phyloP scores from a whole-genome alignment of 1,140 invertebrate genomes.

The Diprion similis region DNA sequence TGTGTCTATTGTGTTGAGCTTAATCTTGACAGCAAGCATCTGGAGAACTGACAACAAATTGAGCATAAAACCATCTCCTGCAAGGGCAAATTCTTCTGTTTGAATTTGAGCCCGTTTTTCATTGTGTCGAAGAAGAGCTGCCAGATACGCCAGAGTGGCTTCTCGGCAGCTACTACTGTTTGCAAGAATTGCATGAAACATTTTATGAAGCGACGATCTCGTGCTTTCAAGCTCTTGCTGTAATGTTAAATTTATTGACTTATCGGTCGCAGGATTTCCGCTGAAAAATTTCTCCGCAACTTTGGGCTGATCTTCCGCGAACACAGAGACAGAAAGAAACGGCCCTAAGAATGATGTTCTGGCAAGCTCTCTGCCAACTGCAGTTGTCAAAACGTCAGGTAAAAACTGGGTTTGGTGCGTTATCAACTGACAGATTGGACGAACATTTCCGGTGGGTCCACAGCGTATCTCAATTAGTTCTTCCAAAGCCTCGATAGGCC shows the following conservation, averaged over 20 bases:
- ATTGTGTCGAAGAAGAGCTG: slow-evolving; percentile 78
- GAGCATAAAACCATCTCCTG: slow-evolving; percentile 93
- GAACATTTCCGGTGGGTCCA: slow-evolving; percentile 60
- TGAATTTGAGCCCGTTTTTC: slow-evolving; percentile 89
- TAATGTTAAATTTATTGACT: slow-evolving; percentile 68
- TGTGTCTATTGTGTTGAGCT: slow-evolving; percentile 83
- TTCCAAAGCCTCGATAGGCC: slow-evolving; percentile 70
- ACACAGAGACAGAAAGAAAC: slow-evolving; percentile 88
- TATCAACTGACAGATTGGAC: slow-evolving; percentile 83
- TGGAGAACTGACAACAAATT: slow-evolving; percentile 92
- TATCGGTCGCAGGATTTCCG: slow-evolving; percentile 63
- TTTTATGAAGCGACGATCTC: slow-evolving; percentile 76
- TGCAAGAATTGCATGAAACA: slow-evolving; percentile 84
- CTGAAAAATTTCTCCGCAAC: slow-evolving; percentile 74
- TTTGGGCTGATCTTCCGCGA: slow-evolving; percentile 90
- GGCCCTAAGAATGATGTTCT: slow-evolving; percentile 86
- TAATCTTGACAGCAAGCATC: slow-evolving; percentile 84
- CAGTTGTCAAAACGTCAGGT: slow-evolving; percentile 73
- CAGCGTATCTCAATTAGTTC: slow-evolving; percentile 74
- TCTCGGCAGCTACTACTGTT: slow-evolving; percentile 79
- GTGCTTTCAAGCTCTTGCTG: slow-evolving; percentile 77
- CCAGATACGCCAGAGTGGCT: slow-evolving; percentile 79
- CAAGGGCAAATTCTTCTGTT: slow-evolving; percentile 83
- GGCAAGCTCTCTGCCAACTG: slow-evolving; percentile 82
- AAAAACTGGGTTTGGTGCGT: slow-evolving; percentile 78